Base-by-base conservation (phyloP, 2,797 vertebrate species). In the Danio tinwini region DNA sequence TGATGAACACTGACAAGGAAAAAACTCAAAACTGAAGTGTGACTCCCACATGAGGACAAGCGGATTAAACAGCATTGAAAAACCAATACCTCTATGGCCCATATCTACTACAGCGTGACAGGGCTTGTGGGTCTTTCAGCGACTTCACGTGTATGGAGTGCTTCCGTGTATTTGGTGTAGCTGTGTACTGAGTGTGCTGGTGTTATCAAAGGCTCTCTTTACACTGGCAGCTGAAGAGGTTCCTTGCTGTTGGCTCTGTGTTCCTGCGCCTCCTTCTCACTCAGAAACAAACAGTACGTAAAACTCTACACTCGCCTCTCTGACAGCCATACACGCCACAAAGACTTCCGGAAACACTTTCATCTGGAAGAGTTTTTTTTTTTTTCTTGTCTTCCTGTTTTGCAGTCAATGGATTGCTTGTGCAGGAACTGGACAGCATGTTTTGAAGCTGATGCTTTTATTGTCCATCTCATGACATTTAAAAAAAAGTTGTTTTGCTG, bases 301-400 rank as follows among this genome's bases (percentile, higher is more conserved):
- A 83, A 74, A 76, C 74, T 72, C 62, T 78, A 86, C 74, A 73
- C 80, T 83, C 59, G 44, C 19, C 78, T 83, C 79, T 45, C 67
- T 86, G 81, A 85, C 85, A 87, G 81, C 77, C 64, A 74, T 76
- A 50, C 53, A 74, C 39, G 45, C 64, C 56, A 83, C 55, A 69
- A 58, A 82, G 50, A 63, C 37, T 74, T 68, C 73, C 59, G 13
- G 62, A 80, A 76, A 78, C 11, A 42, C 79, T 86, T 88, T 89
- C 53, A 87, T 88, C 79, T 52, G 39, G n/a, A 63, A 49, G 1
- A 12, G 29, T 29, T 3, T 3, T 1, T 29, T 29, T 29, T 29
- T 29, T 29, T 64, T 80, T 84, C 75, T 80, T 81, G 75, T 81
- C 65, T 84, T 83, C 74, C 76, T 76, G 69, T 72, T 81, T 63